Conservation (phyloP, 2,113 vertebrate genomes). For the Prinia subflava region DNA sequence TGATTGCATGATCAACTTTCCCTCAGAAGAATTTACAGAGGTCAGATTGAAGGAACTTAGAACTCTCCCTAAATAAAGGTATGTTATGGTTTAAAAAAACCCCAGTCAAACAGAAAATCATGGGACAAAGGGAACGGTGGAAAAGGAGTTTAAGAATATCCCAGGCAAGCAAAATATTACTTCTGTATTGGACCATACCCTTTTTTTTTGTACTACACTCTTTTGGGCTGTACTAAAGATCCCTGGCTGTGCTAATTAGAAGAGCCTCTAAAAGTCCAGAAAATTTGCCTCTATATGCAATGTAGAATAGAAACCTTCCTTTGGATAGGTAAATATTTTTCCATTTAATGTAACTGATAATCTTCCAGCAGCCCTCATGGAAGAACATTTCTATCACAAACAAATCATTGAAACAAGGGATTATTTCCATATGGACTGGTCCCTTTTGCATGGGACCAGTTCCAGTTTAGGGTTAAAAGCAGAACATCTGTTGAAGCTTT, state of each 20-base stretch:
- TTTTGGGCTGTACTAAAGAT: not conserved
- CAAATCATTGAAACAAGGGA: not conserved
- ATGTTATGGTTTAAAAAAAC: not conserved
- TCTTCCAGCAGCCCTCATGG: not conserved
- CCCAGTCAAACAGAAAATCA: rapidly evolving
- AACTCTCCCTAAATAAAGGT: not conserved
- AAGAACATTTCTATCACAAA: not conserved
- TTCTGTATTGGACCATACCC: not conserved
- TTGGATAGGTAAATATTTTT: not conserved
- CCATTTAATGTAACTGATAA: not conserved
- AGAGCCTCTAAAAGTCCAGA: not conserved
- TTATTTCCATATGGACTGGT: not conserved
- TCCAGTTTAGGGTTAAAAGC: not conserved
- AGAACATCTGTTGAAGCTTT: not conserved
- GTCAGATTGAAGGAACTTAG: not conserved
- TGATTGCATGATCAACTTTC: not conserved
- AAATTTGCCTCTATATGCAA: not conserved
- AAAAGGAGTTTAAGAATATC: not conserved
- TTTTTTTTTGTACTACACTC: not conserved
- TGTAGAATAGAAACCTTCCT: not conserved
- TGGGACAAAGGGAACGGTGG: not conserved
- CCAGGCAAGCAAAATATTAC: not conserved
- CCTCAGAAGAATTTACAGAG: not conserved
- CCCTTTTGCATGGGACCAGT: not conserved
- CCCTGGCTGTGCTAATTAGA: rapidly evolving